Percentiles rank a stretch among this genome's conserved stretches.
Evolutionary conservation across 2,888 invertebrate species (phyloP).

Genomic region (Ennomos erosarius): DNA sequence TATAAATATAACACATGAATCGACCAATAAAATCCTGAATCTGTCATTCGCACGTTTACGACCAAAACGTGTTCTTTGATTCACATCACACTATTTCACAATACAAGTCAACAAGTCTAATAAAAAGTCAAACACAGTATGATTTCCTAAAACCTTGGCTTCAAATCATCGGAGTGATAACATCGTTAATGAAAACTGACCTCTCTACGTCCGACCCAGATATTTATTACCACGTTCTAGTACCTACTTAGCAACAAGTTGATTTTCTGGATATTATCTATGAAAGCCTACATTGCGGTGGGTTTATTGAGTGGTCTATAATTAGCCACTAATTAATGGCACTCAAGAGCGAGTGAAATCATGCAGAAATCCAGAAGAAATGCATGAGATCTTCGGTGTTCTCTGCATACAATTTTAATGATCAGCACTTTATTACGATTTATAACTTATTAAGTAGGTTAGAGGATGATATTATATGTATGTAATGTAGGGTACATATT

Average conservation of each 20-base stretch:
- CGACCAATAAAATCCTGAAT: slow-evolving; percentile 15
- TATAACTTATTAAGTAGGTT: too few species aligned
- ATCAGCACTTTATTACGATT: too few species aligned
- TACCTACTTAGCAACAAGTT: slow-evolving; percentile 36
- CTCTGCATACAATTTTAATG: too few species aligned
- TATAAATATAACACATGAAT: slow-evolving; percentile 4
- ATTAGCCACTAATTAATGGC: slow-evolving; percentile 22
- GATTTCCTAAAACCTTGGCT: slow-evolving; percentile 73
- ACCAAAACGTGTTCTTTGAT: slow-evolving; percentile 27
- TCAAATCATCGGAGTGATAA: slow-evolving; percentile 70
- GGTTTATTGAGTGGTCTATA: slow-evolving; percentile 17
- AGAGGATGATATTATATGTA: too few species aligned
- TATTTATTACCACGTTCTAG: slow-evolving; percentile 58
- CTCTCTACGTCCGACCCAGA: slow-evolving; percentile 77
- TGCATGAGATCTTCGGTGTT: slow-evolving; percentile 10
- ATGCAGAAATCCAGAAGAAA: slow-evolving; percentile 14
- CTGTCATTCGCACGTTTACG: slow-evolving; percentile 22
- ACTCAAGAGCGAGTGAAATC: slow-evolving; percentile 4
- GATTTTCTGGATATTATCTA: slow-evolving; percentile 36
- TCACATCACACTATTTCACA: slow-evolving; percentile 30
- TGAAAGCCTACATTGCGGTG: slow-evolving; percentile 18
- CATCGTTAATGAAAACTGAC: slow-evolving; percentile 75
- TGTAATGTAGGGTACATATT: too few species aligned
- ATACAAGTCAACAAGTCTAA: slow-evolving; percentile 32
- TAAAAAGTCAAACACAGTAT: slow-evolving; percentile 39